These are phyloP conservation scores for Psittacula derbiana DNA, from an alignment of 2,797 vertebrate species.

Conservation along the genomic window DNA sequence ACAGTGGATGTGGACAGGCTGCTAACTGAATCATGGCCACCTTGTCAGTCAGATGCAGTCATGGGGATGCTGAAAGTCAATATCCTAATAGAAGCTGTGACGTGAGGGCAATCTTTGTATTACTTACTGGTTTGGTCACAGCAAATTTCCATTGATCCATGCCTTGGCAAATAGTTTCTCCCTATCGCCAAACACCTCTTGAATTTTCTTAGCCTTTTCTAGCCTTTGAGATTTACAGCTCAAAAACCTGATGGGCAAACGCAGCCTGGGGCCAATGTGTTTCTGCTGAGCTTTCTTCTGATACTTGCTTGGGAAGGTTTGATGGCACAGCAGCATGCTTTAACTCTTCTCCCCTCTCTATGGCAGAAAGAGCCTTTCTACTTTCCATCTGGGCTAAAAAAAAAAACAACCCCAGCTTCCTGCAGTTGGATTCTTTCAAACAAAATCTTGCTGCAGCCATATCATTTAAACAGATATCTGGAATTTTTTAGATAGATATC, in stretches of 20 bases:
- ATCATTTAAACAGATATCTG: background rate
- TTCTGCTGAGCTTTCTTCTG: background rate
- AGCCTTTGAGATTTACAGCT: background rate
- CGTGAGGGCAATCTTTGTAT: background rate
- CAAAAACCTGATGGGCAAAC: background rate
- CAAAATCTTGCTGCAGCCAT: background rate
- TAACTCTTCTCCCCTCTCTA: background rate
- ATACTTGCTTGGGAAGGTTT: background rate
- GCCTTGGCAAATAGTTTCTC: background rate
- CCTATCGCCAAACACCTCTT: background rate
- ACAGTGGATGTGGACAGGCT: background rate
- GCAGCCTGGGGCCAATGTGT: background rate
- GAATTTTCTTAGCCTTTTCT: background rate
- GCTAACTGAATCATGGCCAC: background rate
- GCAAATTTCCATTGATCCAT: background rate
- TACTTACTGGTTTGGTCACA: background rate
- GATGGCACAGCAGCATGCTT: background rate
- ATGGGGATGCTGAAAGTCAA: background rate
- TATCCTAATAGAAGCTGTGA: background rate
- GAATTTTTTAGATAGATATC: background rate
- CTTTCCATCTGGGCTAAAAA: background rate
- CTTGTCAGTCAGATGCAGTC: background rate
- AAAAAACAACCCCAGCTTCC: background rate
- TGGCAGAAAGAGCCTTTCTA: background rate
- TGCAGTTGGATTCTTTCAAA: background rate